Evolutionary conservation across 2,888 invertebrate genomes (phyloP).

Genomic region (Catocala sponsa): DNA sequence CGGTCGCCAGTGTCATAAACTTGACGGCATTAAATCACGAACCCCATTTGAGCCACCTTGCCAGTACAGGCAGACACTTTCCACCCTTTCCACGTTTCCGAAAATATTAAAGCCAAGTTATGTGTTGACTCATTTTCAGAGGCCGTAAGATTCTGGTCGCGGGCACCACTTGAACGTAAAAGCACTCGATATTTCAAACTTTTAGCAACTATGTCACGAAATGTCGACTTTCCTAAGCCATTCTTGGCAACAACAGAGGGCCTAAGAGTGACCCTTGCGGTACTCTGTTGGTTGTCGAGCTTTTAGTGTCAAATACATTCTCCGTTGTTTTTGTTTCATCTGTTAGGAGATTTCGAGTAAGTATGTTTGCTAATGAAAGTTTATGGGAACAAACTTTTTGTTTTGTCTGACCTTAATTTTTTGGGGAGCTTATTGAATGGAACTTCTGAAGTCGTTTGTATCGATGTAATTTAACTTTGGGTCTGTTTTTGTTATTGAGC

Average conservation of each 20-base stretch:
- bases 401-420: conserved; percentile 23
- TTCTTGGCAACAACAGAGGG: conserved; percentile 75
- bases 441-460: conserved; percentile 25
- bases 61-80: conserved; percentile 58
- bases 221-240: conserved; percentile 71
- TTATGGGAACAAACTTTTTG: conserved; percentile 25
- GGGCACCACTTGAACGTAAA: conserved; percentile 71
- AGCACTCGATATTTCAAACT: conserved; percentile 84
- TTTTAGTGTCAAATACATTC: conserved; percentile 75
- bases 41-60: conserved; percentile 62
- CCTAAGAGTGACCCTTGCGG: conserved; percentile 79
- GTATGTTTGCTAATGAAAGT: conserved; percentile 35
- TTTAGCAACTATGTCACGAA: conserved; percentile 81
- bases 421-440: conserved; percentile 19
- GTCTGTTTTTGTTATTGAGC: conserved; percentile 12
- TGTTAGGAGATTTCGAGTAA: conserved; percentile 43
- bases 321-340: conserved; percentile 52
- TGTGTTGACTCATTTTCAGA: conserved; percentile 39
- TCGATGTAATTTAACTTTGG: conserved; percentile 17
- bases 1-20: conserved; percentile 71
- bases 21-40: conserved; percentile 77
- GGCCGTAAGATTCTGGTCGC: conserved; percentile 60
- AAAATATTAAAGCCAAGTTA: conserved; percentile 33
- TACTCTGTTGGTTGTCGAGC: conserved; percentile 70
- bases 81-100: conserved; percentile 21